Base-by-base conservation (phyloP, 1,140 invertebrate genomes). In the Sminthurinus signatus region DNA sequence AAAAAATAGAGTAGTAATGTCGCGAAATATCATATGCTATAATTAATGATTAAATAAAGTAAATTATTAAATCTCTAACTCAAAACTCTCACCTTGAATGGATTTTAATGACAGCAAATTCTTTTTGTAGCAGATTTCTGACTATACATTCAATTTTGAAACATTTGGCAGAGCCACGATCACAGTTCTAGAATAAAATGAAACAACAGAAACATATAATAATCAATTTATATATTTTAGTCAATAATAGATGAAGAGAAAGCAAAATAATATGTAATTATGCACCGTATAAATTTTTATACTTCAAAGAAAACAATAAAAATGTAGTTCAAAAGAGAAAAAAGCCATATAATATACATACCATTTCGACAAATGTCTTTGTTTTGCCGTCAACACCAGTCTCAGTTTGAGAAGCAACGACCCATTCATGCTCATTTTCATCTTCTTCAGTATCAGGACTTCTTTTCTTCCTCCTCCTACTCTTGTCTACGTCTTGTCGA, bases 71-170 rank as follows among this genome's bases (percentile, higher is more conserved):
- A n/a, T n/a, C n/a, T n/a, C n/a, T n/a, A n/a, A n/a, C n/a, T n/a
- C n/a, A n/a, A n/a, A n/a, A n/a, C 21, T 19, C 28, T 69, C 75
- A 82, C 81, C 85, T 82, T 1, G 90, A 87, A 73, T 82, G 84
- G 21, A 95, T 83, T 42, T 83, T 84, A 64, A 96, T 89, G 1
- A 85, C 86, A 1, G 86, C 86, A 71, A 85, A 84, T 63, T 88
- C 83, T 72, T 85, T 84, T 25, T 84, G 81, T 25, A 82, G 81
- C 59, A 95, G 80, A 69, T 88, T 86, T 67, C 85, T 83, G 57
- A 96, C 84, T 0, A 82, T 81, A 74, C 93, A 96, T 50, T 78
- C 81, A 57, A 96, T 89, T 64, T 83, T 83, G n/a, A 92, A 85
- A 75, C 93, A 96, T 67, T 89, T 87, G 0, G 91, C 91, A 4